Evolutionary conservation across 2,113 vertebrate species (phyloP).

Genomic region (Esox niger): DNA sequence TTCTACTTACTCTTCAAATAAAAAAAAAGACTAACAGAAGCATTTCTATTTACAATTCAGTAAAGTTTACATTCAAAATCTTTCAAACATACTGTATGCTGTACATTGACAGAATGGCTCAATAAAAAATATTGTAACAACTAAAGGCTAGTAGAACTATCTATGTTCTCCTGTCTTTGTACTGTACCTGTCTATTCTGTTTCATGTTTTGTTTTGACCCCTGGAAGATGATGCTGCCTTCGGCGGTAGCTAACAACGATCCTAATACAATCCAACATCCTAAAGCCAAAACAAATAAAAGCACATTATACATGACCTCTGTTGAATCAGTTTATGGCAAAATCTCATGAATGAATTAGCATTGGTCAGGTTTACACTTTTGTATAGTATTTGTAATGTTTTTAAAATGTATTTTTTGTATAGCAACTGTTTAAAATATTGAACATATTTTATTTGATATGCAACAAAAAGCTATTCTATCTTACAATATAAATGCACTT

Average conservation of each 20-base stretch:
- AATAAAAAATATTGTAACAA: too few species aligned
- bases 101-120: conserved; percentile 56
- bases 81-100: conserved; percentile 59
- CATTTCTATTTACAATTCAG: conserved; percentile 78
- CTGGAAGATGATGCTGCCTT: too few species aligned
- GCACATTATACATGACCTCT: too few species aligned
- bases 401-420: background rate
- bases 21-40: conserved; percentile 62
- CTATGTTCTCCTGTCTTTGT: too few species aligned
- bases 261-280: too few species aligned
- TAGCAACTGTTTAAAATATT: background rate
- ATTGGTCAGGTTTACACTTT: background rate
- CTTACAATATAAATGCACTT: too few species aligned
- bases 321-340: background rate
- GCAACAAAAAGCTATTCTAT: conserved; percentile 16
- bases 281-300: too few species aligned
- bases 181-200: too few species aligned
- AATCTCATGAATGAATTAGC: background rate
- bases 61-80: conserved; percentile 80
- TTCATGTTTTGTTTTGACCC: too few species aligned
- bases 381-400: background rate
- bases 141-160: too few species aligned
- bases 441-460: conserved; percentile 18
- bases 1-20: conserved; percentile 54
- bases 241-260: too few species aligned